Conservation (phyloP, 2,888 invertebrate genomes). For the Clistopyga incitator region DNA sequence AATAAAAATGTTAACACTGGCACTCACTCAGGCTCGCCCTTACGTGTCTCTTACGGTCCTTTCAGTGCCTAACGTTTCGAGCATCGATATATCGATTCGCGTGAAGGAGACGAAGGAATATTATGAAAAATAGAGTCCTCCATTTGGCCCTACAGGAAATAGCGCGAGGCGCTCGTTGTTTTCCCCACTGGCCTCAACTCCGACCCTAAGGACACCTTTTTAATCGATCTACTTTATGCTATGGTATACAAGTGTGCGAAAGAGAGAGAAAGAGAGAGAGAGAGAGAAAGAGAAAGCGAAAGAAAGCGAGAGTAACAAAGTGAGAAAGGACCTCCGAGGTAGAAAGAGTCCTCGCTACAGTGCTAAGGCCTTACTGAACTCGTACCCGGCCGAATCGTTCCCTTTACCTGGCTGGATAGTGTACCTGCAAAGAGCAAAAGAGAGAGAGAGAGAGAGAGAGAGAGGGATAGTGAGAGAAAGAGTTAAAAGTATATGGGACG, state of each 20-base stretch:
- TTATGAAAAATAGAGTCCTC: neutral
- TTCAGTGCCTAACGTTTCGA: neutral
- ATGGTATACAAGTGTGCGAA: neutral
- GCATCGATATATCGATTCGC: constrained; percentile 9
- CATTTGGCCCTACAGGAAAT: neutral
- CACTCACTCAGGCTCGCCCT: neutral
- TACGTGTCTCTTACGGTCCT: neutral
- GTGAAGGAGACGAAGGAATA: neutral
- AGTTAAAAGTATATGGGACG: constrained; percentile 6
- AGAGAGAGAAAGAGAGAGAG: neutral
- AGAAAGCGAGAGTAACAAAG: neutral
- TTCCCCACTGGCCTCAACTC: too few relatives aligned
- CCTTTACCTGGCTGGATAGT: constrained; percentile 56
- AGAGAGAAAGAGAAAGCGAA: neutral
- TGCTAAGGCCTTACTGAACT: constrained; percentile 56
- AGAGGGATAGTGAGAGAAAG: constrained; percentile 42
- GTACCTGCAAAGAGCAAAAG: constrained; percentile 55
- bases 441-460: constrained; percentile 42
- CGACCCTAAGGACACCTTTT: neutral
- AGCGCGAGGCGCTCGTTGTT: neutral
- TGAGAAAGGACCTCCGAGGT: neutral
- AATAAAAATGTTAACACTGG: neutral
- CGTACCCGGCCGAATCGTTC: constrained; percentile 43
- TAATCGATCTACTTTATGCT: neutral
- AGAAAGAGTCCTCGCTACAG: constrained; percentile 41